These are phyloP conservation scores for Drepanosiphum platanoidis DNA, from an alignment of 2,888 invertebrate species.

Conservation along the genomic window DNA sequence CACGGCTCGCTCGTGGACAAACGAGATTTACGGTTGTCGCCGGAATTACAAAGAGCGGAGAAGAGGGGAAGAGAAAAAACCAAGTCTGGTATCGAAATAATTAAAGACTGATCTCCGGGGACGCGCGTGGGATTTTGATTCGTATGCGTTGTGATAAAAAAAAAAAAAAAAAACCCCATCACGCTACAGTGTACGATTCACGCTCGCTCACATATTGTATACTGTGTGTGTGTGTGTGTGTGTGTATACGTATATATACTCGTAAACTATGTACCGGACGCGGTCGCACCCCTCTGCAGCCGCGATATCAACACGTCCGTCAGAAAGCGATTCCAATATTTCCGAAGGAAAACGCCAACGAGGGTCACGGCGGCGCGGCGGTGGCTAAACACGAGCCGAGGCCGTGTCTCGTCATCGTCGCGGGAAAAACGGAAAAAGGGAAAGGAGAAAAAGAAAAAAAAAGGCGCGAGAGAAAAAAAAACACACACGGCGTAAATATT, in stretches of 20 bases:
- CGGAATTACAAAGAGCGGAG: neutral
- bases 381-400: neutral
- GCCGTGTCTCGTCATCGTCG: neutral
- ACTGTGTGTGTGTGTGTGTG: no score
- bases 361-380: neutral
- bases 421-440: neutral
- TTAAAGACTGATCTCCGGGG: slow-evolving; percentile 11
- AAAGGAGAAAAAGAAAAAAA: no score
- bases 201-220: neutral
- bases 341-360: neutral
- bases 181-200: neutral
- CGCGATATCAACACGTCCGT: slow-evolving; percentile 15
- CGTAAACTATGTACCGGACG: neutral
- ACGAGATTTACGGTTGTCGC: slow-evolving; percentile 30
- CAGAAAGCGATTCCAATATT: slow-evolving; percentile 1
- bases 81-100: neutral
- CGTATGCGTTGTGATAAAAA: neutral
- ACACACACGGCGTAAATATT: slow-evolving; percentile 12
- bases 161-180: neutral
- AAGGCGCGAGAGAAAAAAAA: no score
- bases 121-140: slow-evolving; percentile 2
- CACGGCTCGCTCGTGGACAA: slow-evolving; percentile 16
- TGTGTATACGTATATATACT: neutral
- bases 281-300: neutral
- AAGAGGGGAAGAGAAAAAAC: neutral